A percentile compares a stretch with the other conserved stretches of the same genome.
Conservation (phyloP, 2,113 vertebrate genomes). For the Epinephelus moara region DNA sequence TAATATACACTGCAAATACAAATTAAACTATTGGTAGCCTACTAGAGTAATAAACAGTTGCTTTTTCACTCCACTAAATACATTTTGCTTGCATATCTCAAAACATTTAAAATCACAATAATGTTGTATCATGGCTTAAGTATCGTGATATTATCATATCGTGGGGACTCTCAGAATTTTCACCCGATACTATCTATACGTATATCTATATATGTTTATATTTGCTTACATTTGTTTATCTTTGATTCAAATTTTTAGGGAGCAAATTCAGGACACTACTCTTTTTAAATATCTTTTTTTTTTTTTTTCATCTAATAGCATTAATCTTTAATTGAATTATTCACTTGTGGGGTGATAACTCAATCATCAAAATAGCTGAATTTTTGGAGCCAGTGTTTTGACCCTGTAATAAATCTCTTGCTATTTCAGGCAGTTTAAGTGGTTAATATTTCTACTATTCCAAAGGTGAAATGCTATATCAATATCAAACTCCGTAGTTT, state of each 20-base stretch:
- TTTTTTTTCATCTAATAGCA: background rate
- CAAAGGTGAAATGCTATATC: background rate
- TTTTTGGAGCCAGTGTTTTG: slow-evolving; percentile 2
- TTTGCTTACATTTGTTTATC: no score
- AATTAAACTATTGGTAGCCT: no score
- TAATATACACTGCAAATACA: no score
- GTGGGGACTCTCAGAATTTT: no score
- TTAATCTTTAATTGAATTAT: background rate
- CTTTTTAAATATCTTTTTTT: background rate
- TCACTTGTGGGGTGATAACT: background rate
- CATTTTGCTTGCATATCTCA: no score
- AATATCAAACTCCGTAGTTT: background rate
- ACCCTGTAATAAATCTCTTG: background rate
- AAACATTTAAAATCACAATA: no score
- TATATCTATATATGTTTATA: no score
- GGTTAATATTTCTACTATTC: slow-evolving; percentile 4
- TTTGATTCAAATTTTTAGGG: background rate
- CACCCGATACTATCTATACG: no score
- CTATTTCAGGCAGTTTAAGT: background rate
- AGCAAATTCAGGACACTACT: background rate
- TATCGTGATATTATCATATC: no score
- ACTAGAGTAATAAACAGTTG: no score
- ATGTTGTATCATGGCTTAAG: no score
- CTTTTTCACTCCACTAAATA: no score
- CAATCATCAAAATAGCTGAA: background rate